phyloP scores from a whole-genome alignment of 2,888 invertebrate species.

The Clanis bilineata region DNA sequence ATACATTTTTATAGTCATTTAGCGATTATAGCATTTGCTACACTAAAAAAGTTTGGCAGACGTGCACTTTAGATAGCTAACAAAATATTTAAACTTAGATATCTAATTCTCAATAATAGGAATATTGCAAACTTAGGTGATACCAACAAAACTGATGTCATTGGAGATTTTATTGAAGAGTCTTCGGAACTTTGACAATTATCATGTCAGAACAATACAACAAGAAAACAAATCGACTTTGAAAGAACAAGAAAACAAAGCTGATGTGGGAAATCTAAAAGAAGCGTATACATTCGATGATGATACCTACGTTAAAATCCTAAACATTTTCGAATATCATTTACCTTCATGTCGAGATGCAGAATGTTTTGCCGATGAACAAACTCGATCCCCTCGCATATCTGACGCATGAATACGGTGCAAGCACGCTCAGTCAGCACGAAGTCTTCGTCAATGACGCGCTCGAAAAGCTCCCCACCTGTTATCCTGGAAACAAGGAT shows the following conservation, averaged over 20 bases:
- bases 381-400: conserved; percentile 98
- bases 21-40: no score
- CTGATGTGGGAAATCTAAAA: no score
- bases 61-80: no score
- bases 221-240: no score
- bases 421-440: conserved; percentile 98
- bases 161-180: not conserved
- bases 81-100: no score
- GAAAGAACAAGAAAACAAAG: no score
- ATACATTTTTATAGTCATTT: no score
- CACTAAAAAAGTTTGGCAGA: no score
- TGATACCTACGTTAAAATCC: no score
- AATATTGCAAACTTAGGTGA: not conserved
- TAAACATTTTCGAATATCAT: no score
- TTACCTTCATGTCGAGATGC: conserved; percentile 98
- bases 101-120: not conserved
- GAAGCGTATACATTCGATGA: no score
- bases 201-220: no score
- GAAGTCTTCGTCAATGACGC: conserved; percentile 99
- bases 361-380: conserved; percentile 97
- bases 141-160: not conserved
- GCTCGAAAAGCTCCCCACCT: conserved; percentile 99
- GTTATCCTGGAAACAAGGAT: conserved; percentile 88
- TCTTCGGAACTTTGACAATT: not conserved
- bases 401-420: conserved; percentile 98